These are phyloP conservation scores for Oophaga pumilio DNA, from an alignment of 2,113 vertebrate species.

Conservation along the genomic window DNA sequence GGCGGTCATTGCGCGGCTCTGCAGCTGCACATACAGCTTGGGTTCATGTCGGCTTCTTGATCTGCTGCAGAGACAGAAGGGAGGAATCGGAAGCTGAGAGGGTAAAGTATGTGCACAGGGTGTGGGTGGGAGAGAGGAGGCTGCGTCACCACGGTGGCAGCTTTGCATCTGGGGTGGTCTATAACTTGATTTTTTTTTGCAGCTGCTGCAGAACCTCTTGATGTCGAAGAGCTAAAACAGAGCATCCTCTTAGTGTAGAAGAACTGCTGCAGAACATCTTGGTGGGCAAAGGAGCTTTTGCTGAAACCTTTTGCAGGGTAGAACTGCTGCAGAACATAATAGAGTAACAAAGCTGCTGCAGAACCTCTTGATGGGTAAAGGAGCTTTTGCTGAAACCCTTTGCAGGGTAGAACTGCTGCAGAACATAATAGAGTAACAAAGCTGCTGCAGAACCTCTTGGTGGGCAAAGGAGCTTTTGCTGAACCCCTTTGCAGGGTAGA, in stretches of 20 bases:
- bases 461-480: neutral
- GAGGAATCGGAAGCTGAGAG: slow-evolving; percentile 31
- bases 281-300: neutral
- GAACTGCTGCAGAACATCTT: slow-evolving; percentile 23
- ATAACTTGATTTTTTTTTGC: too few species aligned
- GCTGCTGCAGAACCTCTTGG: neutral
- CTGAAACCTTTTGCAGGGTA: neutral
- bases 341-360: neutral
- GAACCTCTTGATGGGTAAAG: neutral
- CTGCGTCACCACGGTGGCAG: neutral
- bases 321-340: neutral
- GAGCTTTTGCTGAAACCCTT: neutral
- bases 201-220: slow-evolving; percentile 13
- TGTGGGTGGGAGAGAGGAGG: neutral
- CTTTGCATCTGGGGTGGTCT: neutral
- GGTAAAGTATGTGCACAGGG: slow-evolving; percentile 47
- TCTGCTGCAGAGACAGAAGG: neutral
- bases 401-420: neutral
- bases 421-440: neutral
- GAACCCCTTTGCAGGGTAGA: neutral
- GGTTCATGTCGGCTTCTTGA: neutral
- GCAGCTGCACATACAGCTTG: neutral
- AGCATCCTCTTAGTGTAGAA: neutral
- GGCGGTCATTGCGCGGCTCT: neutral
- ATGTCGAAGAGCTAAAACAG: neutral